Base-by-base conservation (phyloP, 92 coral and sea anemone species). In the Metridium senile region DNA sequence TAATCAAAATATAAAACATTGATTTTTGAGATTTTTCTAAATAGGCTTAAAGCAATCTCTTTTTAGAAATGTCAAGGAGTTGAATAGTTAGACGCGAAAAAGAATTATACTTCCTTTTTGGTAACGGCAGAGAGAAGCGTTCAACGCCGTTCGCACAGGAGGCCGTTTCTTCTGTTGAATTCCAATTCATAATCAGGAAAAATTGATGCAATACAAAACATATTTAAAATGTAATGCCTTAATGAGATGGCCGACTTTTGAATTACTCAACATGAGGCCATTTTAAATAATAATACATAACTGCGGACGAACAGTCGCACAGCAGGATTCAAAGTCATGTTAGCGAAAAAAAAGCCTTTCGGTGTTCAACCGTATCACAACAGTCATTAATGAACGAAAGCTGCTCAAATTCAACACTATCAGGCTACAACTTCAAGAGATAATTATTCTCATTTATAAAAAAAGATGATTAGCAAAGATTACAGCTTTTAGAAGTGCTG, bases 191-290 rank as follows among this genome's bases (percentile, higher is more conserved):
- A 79, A 70, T 79, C 56, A 71, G 66, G 34, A 25, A 69, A 79
- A 71, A 79, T 79, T 58, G 74, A 71, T 71, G 67, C 33, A 58
- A 74, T 33, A 57, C 77, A 79, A 70, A 79, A 79, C 84, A 79
- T 51, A 43, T 79, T 79, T 79, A 69, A 71, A 79, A 67, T 68
- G 76, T 79, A 35, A 79, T 79, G 75, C 84, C 59, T 25, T 79
- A 79, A 79, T 79, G 74, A 79, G 76, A 79, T 67, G 84, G 68
- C 74, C 66, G 74, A 71, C 84, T 67, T 57, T 62, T 66, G 66
- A 68, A 79, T 79, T 29, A 51, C 58, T 13, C 84, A 21, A 67
- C 76, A 39, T 71, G 84, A 62, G 45, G 76, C 46, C 84, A 64
- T 68, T 79, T 79, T 58, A 67, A 68, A 70, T 79, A 43, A 79